Evolutionary conservation across 64 coral and sea anemone species (phyloP).

Genomic region (Actinia equina): DNA sequence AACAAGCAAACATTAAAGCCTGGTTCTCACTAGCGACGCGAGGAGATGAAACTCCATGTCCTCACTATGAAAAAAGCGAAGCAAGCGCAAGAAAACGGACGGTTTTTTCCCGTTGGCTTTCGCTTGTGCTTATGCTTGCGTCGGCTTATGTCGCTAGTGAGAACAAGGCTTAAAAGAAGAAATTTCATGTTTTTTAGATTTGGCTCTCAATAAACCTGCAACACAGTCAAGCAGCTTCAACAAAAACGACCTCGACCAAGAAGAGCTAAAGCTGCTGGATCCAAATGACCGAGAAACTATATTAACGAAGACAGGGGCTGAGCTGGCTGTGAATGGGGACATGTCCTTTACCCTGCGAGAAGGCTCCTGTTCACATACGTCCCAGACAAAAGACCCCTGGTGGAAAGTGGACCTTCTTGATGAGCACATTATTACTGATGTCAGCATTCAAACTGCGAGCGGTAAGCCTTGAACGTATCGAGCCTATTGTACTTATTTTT

Average conservation of each 20-base stretch:
- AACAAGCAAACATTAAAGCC: too few species aligned
- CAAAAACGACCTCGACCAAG: conserved; percentile 4
- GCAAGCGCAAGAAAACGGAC: too few species aligned
- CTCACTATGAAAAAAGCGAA: too few species aligned
- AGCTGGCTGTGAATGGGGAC: conserved; percentile 71
- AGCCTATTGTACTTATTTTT: background rate
- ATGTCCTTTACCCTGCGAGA: conserved; percentile 43
- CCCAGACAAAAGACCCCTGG: conserved; percentile 64
- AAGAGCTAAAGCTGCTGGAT: background rate
- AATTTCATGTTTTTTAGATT: conserved; percentile 19
- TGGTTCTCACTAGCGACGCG: too few species aligned
- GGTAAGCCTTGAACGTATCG: conserved; percentile 1
- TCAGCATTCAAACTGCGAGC: conserved; percentile 60
- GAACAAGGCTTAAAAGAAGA: background rate
- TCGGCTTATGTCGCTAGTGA: too few species aligned
- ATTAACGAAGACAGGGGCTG: conserved; percentile 30
- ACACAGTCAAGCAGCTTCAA: conserved; percentile 57
- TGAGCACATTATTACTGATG: conserved; percentile 78
- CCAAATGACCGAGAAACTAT: background rate
- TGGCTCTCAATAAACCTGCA: conserved; percentile 65
- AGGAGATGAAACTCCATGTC: too few species aligned
- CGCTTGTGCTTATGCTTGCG: too few species aligned
- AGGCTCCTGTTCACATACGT: conserved; percentile 73
- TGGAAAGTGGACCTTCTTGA: conserved; percentile 74
- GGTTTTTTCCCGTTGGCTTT: too few species aligned